Percentiles rank a stretch among this genome's conserved stretches.
Conservation (phyloP, 2,113 vertebrate genomes). For the Plectropomus leopardus region DNA sequence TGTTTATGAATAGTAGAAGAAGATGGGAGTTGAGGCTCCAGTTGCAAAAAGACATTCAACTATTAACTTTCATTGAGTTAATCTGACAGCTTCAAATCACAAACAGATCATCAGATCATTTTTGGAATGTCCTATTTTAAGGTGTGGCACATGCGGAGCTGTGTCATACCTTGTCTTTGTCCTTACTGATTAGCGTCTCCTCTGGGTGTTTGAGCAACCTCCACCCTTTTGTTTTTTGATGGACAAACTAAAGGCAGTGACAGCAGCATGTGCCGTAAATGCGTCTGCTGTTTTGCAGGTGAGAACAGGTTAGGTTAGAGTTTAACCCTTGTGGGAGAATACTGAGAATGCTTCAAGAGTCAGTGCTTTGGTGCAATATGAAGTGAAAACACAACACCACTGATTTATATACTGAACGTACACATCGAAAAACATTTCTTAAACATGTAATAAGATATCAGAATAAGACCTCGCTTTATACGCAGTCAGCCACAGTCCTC, state of each 20-base stretch:
- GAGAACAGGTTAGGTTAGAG: conserved; percentile 39
- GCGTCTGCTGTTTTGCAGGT: neutral
- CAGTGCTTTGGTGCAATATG: neutral
- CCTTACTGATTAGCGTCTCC: neutral
- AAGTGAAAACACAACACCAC: neutral
- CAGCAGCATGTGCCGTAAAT: conserved; percentile 3
- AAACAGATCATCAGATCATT: neutral
- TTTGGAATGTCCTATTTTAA: neutral
- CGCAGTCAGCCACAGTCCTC: neutral
- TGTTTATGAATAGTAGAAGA: neutral
- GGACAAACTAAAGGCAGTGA: neutral
- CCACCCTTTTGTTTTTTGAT: conserved; percentile 3
- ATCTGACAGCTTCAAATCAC: neutral
- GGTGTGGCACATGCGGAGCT: conserved; percentile 24
- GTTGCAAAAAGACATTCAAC: neutral
- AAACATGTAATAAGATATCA: neutral
- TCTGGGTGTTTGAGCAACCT: neutral
- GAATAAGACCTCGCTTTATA: neutral
- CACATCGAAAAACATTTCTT: too few species aligned
- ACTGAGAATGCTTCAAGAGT: neutral
- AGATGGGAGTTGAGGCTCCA: neutral
- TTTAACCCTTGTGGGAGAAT: neutral
- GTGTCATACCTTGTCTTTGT: conserved; percentile 1
- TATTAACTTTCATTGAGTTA: conserved; percentile 1
- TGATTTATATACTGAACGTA: too few species aligned